These are phyloP conservation scores for Pedionomus torquatus DNA, from an alignment of 2,113 vertebrate species.

Conservation along the genomic window DNA sequence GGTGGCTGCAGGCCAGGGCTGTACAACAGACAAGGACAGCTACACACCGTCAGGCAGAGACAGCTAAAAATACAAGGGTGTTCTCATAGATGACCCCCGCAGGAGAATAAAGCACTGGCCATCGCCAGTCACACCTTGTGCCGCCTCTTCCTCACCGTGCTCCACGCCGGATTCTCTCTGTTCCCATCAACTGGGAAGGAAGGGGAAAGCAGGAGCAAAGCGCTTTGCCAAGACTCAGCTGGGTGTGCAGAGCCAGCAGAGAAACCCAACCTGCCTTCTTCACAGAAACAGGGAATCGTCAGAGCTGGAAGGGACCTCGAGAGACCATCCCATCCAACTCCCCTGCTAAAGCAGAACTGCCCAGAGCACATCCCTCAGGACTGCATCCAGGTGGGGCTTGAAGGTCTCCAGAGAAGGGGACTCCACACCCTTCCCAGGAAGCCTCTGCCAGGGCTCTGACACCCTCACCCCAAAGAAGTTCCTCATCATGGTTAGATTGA, in stretches of 20 bases:
- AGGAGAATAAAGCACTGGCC: neutral
- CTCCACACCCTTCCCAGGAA: too few relatives aligned
- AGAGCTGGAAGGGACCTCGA: too few relatives aligned
- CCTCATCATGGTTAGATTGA: too few relatives aligned
- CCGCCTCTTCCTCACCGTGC: neutral
- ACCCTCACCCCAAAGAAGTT: too few relatives aligned
- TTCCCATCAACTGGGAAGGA: neutral
- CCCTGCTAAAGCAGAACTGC: too few relatives aligned
- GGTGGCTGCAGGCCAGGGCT: neutral
- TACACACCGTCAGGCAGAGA: neutral
- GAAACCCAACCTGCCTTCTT: neutral
- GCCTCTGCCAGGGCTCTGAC: too few relatives aligned
- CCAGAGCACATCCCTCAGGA: too few relatives aligned
- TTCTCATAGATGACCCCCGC: neutral
- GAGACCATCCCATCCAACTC: too few relatives aligned
- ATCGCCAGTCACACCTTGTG: neutral
- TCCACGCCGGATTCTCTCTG: fast-evolving
- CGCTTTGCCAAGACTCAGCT: neutral
- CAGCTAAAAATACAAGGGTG: neutral
- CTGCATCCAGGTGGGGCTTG: too few relatives aligned
- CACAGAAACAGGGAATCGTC: too few relatives aligned
- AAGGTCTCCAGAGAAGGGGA: too few relatives aligned
- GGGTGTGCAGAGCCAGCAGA: neutral
- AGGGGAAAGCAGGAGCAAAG: neutral
- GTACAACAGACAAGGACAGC: neutral